Evolutionary conservation across 2,888 invertebrate species (phyloP).

Genomic region (Lordiphosa andalusiaca): DNA sequence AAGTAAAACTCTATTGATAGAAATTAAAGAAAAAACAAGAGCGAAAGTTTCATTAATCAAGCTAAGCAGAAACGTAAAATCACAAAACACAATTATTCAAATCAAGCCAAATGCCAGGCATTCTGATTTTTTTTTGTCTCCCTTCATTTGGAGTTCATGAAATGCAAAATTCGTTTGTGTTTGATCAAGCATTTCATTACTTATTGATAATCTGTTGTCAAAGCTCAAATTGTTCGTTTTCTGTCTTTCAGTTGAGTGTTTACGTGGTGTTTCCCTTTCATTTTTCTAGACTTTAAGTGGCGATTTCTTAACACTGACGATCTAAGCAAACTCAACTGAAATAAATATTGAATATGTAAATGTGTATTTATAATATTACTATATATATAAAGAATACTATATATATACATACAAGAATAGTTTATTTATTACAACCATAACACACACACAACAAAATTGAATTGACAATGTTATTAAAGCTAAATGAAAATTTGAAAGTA

Average conservation of each 20-base stretch:
- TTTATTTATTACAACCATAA: conserved; percentile 33
- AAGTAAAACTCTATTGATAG: conserved; percentile 47
- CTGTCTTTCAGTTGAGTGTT: conserved; percentile 11
- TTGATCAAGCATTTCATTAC: conserved; percentile 33
- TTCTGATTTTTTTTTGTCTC: conserved; percentile 20
- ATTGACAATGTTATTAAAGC: conserved; percentile 68
- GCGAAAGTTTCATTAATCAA: conserved; percentile 67
- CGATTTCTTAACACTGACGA: conserved; percentile 39
- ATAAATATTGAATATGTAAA: conserved; percentile 74
- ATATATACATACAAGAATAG: conserved; percentile 38
- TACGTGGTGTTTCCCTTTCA: conserved; percentile 14
- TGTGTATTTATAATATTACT: conserved; percentile 66
- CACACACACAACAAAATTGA: conserved; percentile 35
- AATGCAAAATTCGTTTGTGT: conserved; percentile 13
- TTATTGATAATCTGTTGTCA: conserved; percentile 33
- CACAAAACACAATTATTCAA: conserved; percentile 40
- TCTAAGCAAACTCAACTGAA: conserved; percentile 51
- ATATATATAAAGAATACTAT: conserved; percentile 33
- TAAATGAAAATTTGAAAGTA: conserved; percentile 69
- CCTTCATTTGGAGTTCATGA: conserved; percentile 24
- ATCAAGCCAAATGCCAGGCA: conserved; percentile 18
- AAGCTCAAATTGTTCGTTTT: conserved; percentile 10
- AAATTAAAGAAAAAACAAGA: conserved; percentile 26
- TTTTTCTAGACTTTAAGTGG: conserved; percentile 38
- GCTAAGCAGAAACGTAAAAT: conserved; percentile 43